phyloP scores from a whole-genome alignment of 2,113 vertebrate species.

The Cichladusa arquata region DNA sequence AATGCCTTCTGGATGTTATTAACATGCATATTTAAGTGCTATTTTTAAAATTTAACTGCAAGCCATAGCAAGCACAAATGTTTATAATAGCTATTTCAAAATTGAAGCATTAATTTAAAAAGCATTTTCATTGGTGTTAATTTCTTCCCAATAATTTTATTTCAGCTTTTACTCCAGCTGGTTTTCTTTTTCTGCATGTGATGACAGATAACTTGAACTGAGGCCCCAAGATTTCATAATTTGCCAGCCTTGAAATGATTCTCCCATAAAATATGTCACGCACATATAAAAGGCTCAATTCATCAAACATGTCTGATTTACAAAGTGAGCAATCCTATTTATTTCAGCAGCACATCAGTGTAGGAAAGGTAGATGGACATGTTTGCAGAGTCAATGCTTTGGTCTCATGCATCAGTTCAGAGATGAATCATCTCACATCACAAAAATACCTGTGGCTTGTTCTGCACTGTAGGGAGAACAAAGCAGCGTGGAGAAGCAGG shows the following conservation, averaged over 20 bases:
- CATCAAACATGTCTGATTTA: not conserved
- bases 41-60: slow-evolving; percentile 79
- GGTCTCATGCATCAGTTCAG: not conserved
- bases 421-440: not conserved
- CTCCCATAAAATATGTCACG: not conserved
- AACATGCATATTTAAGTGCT: slow-evolving; percentile 76
- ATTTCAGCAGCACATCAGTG: not conserved
- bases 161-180: slow-evolving; percentile 27
- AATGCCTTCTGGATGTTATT: slow-evolving; percentile 81
- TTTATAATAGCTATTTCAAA: slow-evolving; percentile 75
- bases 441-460: not conserved
- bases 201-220: not conserved
- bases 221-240: not conserved
- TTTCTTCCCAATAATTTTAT: slow-evolving; percentile 66
- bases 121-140: slow-evolving; percentile 61
- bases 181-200: not conserved
- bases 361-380: not conserved
- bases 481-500: not conserved
- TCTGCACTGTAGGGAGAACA: not conserved
- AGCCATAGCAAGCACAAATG: slow-evolving; percentile 74
- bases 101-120: slow-evolving; percentile 51
- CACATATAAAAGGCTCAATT: not conserved
- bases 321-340: not conserved
- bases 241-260: not conserved
- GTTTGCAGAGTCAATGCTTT: not conserved